Conservation (phyloP, 1,140 invertebrate genomes). For the Drosophila tsacasi region DNA sequence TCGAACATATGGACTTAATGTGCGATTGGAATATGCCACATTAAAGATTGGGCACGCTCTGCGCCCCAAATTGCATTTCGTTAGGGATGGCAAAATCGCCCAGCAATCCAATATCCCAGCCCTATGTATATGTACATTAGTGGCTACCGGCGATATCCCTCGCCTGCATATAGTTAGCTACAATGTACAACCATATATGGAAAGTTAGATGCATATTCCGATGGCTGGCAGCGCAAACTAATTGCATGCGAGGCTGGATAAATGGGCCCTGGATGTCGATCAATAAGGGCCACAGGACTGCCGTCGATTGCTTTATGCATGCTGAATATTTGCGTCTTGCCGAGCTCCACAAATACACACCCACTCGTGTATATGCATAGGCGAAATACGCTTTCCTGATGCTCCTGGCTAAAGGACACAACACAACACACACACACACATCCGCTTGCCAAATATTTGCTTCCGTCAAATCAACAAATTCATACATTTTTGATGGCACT, state of each 20-base stretch:
- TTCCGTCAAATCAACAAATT: slow-evolving; percentile 79
- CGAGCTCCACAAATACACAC: neutral
- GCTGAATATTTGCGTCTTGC: slow-evolving; percentile 37
- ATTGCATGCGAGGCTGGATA: slow-evolving; percentile 41
- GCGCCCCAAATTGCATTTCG: slow-evolving; percentile 62
- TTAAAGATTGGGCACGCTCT: slow-evolving; percentile 70
- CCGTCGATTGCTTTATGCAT: slow-evolving; percentile 47
- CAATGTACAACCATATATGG: neutral
- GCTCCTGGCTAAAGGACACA: slow-evolving; percentile 28
- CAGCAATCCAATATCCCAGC: slow-evolving; percentile 15
- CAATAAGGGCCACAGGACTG: slow-evolving; percentile 20
- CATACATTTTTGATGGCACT: slow-evolving; percentile 73
- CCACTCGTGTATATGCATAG: neutral
- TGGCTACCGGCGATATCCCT: slow-evolving; percentile 38
- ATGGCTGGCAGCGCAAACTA: slow-evolving; percentile 48
- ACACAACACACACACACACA: slow-evolving; percentile 41
- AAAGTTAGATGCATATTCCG: neutral
- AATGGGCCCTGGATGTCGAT: slow-evolving; percentile 22
- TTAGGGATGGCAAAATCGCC: slow-evolving; percentile 34
- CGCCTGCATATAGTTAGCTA: slow-evolving; percentile 3
- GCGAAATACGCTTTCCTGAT: slow-evolving; percentile 36
- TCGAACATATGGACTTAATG: slow-evolving; percentile 45
- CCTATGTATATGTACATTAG: slow-evolving; percentile 16
- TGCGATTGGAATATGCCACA: slow-evolving; percentile 67
- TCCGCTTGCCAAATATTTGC: slow-evolving; percentile 72